Evolutionary conservation across 2,888 invertebrate genomes (phyloP), one percentile per base, ranked within the genome.

Genomic region (Tyria jacobaeae): DNA sequence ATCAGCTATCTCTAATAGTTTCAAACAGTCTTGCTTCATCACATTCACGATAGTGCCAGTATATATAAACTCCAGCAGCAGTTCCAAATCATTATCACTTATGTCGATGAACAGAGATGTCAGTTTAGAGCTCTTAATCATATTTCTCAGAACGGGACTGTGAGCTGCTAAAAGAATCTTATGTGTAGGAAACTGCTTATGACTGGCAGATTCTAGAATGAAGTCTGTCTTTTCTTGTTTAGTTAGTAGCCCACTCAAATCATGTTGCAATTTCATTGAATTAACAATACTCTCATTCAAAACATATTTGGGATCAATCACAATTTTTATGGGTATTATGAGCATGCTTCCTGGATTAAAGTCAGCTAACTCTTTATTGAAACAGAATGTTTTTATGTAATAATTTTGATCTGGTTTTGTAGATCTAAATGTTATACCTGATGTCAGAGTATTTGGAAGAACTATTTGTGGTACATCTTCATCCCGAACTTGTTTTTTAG

Each of bases 61-160:
- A 64, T 92, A 91, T 21, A 93, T 71, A 69, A 88, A 92, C 59
- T 89, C 79, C 21, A 91, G 56, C 0, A 93, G 69, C n/a, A 89
- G 57, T 53, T 87, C 85, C 76, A 92, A 83, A 44, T 88, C 86
- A 54, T 80, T 76, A 61, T 92, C 88, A 56, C 64, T 73, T 9
- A 88, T 80, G 57, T 91, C 85, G 35, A 92, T 61, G 47, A 68
- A 71, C 47, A 84, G 67, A 14, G 76, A 67, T 41, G 70, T 70
- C 0, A 71, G 39, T n/a, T 81, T 70, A 1, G 78, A 64, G 47
- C 81, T 79, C 57, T 85, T 87, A 0, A 89, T 75, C 35, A 81
- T 68, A 27, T 83, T 79, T 53, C 84, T 83, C 2, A 92, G 69
- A 3, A 88, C 79, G 1, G 85, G 75, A 60, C 92, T 91, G 59